A percentile compares a stretch with the other conserved stretches of the same genome.
These are phyloP conservation scores for Scaptomyza polygonia DNA, from an alignment of 2,888 invertebrate genomes.

Conservation along the genomic window DNA sequence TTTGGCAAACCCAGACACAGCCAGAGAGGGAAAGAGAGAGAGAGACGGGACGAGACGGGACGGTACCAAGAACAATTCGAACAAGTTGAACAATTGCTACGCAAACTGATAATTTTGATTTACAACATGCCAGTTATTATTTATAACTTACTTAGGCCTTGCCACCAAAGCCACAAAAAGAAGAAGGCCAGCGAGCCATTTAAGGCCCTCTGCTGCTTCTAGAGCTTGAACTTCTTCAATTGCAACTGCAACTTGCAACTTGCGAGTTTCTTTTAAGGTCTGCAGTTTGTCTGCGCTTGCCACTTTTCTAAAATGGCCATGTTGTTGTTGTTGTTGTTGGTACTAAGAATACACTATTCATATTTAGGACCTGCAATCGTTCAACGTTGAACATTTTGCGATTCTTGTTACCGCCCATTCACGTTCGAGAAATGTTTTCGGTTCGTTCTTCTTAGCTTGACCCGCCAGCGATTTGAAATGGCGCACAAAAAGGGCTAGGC, in stretches of 20 bases:
- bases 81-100: conserved; percentile 61
- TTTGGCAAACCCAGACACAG: conserved; percentile 22
- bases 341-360: conserved; percentile 40
- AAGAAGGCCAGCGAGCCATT: conserved; percentile 51
- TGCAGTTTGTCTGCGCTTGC: conserved; percentile 34
- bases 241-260: conserved; percentile 8
- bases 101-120: conserved; percentile 84
- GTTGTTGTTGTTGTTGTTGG: conserved; percentile 27
- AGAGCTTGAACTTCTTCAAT: conserved; percentile 23
- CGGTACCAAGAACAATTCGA: conserved; percentile 45
- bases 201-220: conserved; percentile 35
- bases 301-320: conserved; percentile 60
- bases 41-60: background rate
- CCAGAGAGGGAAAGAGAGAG: background rate
- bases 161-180: conserved; percentile 22
- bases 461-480: conserved; percentile 66
- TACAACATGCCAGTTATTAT: conserved; percentile 85
- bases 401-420: conserved; percentile 70
- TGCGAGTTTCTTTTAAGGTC: conserved; percentile 16
- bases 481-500: conserved; percentile 16
- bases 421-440: conserved; percentile 58
- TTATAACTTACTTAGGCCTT: conserved; percentile 84
- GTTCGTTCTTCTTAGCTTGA: conserved; percentile 43
- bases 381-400: conserved; percentile 24
- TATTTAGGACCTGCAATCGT: conserved; percentile 43